Evolutionary conservation across 2,888 invertebrate species (phyloP).

Genomic region (Rutpela maculata): DNA sequence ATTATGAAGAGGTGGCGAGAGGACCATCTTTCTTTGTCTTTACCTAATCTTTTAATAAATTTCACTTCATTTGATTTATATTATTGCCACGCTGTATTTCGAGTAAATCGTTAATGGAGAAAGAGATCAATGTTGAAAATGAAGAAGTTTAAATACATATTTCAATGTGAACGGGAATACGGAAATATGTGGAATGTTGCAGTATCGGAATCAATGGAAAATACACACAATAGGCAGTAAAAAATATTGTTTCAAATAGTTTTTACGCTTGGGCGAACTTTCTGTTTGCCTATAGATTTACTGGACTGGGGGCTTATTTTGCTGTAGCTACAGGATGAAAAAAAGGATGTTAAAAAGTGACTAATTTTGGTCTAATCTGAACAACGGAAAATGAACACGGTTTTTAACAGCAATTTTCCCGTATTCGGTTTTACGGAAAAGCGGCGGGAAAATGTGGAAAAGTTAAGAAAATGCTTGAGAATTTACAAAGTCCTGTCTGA

Average conservation of each 20-base stretch:
- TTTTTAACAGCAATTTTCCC: too few relatives aligned
- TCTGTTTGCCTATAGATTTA: too few relatives aligned
- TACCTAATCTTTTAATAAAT: conserved; percentile 15
- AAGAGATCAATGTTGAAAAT: not conserved
- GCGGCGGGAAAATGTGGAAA: too few relatives aligned
- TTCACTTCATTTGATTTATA: conserved; percentile 9
- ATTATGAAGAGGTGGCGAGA: not conserved
- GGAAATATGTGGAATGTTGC: not conserved
- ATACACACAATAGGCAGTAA: not conserved
- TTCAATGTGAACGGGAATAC: not conserved
- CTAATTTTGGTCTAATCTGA: too few relatives aligned
- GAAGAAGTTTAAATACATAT: not conserved
- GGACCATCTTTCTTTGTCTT: conserved; percentile 17
- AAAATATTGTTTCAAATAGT: not conserved
- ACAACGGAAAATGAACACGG: too few relatives aligned
- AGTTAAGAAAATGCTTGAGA: too few relatives aligned
- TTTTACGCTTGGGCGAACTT: too few relatives aligned
- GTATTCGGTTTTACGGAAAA: too few relatives aligned
- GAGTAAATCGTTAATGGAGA: conserved; percentile 1
- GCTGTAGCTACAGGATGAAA: too few relatives aligned
- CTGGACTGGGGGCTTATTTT: too few relatives aligned
- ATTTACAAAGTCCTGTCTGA: too few relatives aligned
- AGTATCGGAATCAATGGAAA: not conserved
- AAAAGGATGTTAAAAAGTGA: too few relatives aligned
- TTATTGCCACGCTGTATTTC: not conserved